Conservation (phyloP, 1,140 invertebrate genomes). For the Luehdorfia chinensis region DNA sequence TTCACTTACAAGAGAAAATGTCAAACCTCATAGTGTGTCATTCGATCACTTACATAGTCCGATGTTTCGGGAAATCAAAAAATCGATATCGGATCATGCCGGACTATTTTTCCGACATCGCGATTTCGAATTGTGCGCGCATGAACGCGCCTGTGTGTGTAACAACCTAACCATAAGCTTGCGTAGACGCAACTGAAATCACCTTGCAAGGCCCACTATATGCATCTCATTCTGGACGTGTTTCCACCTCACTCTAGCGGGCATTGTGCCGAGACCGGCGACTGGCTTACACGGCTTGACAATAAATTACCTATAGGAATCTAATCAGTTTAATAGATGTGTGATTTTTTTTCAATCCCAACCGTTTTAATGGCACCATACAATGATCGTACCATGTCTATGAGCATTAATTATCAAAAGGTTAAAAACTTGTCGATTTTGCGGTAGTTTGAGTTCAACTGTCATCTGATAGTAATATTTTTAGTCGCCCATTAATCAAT, state of each 20-base stretch:
- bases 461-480: conserved; percentile 1
- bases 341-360: conserved; percentile 59
- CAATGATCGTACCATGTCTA: conserved; percentile 36
- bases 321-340: conserved; percentile 75
- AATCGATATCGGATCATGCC: conserved; percentile 8
- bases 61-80: conserved; percentile 6
- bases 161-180: conserved; percentile 63
- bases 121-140: conserved; percentile 38
- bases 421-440: conserved; percentile 8
- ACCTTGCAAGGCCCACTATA: conserved; percentile 74
- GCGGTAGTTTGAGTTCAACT: conserved; percentile 10
- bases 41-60: conserved; percentile 3
- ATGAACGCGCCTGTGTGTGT: conserved; percentile 45
- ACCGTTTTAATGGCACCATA: conserved; percentile 49
- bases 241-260: conserved; percentile 53
- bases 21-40: not conserved
- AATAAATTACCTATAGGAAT: conserved; percentile 75
- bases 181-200: conserved; percentile 71
- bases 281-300: conserved; percentile 48
- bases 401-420: conserved; percentile 30
- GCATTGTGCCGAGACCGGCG: conserved; percentile 58
- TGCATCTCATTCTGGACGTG: conserved; percentile 46
- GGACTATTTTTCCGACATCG: conserved; percentile 43
- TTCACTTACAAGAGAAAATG: not conserved
- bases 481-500: conserved; percentile 1